Conservation (phyloP, 2,797 vertebrate species). For the Acanthiza pusilla region DNA sequence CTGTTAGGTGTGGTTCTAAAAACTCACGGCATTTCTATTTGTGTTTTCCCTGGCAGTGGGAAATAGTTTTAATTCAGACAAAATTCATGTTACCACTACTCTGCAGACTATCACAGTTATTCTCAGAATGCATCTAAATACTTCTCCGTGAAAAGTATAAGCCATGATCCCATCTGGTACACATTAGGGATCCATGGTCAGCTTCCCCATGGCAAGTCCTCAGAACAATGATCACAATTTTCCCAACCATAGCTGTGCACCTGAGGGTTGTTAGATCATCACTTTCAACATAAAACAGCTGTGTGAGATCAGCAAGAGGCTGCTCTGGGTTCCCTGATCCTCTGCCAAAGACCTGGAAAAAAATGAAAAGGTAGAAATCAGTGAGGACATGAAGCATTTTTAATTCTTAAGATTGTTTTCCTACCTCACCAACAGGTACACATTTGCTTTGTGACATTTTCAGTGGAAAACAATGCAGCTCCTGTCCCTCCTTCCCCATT, state of each 20-base stretch:
- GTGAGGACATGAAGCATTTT: background rate
- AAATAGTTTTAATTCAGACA: background rate
- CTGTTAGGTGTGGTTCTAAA: background rate
- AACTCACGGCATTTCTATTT: background rate
- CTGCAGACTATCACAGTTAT: background rate
- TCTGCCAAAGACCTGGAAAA: background rate
- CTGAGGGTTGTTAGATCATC: conserved; percentile 15
- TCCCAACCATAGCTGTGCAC: background rate
- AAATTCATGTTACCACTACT: background rate
- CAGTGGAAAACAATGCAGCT: background rate
- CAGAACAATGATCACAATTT: conserved; percentile 27
- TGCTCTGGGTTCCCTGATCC: background rate
- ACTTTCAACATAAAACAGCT: background rate
- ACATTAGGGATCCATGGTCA: conserved; percentile 17
- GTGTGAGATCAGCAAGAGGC: background rate
- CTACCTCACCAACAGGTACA: background rate
- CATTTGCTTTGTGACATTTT: background rate
- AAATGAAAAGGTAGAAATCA: background rate
- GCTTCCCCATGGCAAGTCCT: conserved; percentile 8
- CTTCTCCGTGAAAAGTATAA: background rate
- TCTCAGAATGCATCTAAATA: background rate
- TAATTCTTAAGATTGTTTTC: background rate
- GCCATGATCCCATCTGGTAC: conserved; percentile 8
- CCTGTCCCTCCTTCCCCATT: background rate
- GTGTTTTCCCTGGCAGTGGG: background rate